Conservation (phyloP, 1,140 invertebrate genomes). For the Schlechtendalia chinensis region DNA sequence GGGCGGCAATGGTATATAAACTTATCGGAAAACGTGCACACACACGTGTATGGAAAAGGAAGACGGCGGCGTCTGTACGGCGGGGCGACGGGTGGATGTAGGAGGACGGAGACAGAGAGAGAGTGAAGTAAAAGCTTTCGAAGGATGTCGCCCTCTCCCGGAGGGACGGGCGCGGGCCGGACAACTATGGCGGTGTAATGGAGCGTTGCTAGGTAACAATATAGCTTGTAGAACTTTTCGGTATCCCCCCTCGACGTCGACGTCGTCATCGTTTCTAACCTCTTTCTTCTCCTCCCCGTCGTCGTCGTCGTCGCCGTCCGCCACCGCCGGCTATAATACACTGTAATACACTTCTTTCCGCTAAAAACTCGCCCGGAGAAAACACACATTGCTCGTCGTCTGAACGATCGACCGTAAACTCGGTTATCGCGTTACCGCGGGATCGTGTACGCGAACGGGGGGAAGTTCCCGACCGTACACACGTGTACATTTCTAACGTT, state of each 20-base stretch:
- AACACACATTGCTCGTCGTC: not conserved
- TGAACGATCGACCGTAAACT: not conserved
- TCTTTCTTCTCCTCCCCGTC: not conserved
- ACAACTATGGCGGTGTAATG: slow-evolving; percentile 53
- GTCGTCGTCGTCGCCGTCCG: not conserved
- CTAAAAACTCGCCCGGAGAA: not conserved
- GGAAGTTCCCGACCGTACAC: no score
- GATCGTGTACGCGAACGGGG: no score
- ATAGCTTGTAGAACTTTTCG: slow-evolving; percentile 50
- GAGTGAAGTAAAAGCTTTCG: slow-evolving; percentile 44
- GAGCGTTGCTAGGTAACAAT: slow-evolving; percentile 55
- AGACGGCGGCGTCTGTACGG: not conserved
- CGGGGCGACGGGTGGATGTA: not conserved
- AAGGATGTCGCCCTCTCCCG: slow-evolving; percentile 30
- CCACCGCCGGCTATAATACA: not conserved
- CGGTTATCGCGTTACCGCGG: no score
- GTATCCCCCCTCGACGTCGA: slow-evolving; percentile 19
- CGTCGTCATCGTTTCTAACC: not conserved
- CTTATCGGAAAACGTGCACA: slow-evolving; percentile 43
- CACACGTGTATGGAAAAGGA: slow-evolving; percentile 16
- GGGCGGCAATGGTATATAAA: slow-evolving; percentile 36
- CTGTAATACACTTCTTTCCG: not conserved
- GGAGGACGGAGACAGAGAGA: no score
- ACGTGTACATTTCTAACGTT: no score
- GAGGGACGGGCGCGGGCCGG: slow-evolving; percentile 47